Evolutionary conservation across 1,140 invertebrate species (phyloP).

Genomic region (Dufourea novaeangliae): DNA sequence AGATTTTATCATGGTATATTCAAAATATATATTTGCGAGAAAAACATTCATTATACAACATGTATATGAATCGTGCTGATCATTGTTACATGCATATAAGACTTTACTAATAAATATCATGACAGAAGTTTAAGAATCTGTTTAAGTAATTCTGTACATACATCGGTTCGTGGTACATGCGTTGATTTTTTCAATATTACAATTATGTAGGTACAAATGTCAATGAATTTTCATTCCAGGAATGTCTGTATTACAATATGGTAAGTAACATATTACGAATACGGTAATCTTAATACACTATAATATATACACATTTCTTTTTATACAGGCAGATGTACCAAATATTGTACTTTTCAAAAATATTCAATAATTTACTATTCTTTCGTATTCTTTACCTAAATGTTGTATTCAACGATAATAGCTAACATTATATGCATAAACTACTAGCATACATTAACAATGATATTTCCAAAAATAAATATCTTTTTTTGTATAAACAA

Average conservation of each 20-base stretch:
- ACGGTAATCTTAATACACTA: not conserved
- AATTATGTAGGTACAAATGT: not conserved
- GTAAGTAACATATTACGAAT: constrained; percentile 33
- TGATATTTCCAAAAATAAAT: constrained; percentile 4
- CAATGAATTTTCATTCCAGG: constrained; percentile 4
- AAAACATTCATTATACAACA: constrained; percentile 61
- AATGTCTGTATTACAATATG: constrained; percentile 7
- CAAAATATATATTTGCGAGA: constrained; percentile 64
- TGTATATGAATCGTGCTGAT: constrained; percentile 56
- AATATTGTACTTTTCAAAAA: not conserved
- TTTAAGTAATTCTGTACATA: constrained; percentile 40
- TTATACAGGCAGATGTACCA: not conserved
- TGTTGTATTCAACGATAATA: constrained; percentile 5
- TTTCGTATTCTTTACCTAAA: not conserved
- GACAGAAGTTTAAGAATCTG: constrained; percentile 51
- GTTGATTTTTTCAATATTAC: not conserved
- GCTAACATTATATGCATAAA: constrained; percentile 13
- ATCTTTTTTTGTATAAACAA: constrained; percentile 4
- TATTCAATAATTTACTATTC: not conserved
- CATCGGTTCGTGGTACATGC: not conserved
- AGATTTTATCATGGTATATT: constrained; percentile 63
- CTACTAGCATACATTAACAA: constrained; percentile 2
- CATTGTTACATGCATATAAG: constrained; percentile 67
- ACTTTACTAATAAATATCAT: constrained; percentile 67
- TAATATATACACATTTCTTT: not conserved